phyloP scores from a whole-genome alignment of 1,140 invertebrate species.

The Magallana gigas region DNA sequence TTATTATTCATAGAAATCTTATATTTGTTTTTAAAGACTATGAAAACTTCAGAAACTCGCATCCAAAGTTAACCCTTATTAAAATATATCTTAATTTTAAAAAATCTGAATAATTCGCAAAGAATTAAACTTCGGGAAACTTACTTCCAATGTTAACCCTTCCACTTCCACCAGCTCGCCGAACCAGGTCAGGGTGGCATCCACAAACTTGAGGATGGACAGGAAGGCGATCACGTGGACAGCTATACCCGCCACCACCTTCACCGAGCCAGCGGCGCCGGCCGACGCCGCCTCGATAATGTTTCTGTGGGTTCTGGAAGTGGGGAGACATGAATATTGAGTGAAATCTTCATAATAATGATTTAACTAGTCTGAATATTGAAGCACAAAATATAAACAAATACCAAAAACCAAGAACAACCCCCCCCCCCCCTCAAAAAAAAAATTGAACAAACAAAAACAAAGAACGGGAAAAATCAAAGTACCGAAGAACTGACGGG shows the following conservation, averaged over 20 bases:
- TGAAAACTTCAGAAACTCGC: conserved; percentile 36
- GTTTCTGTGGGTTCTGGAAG: conserved; percentile 86
- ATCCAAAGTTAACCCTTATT: conserved; percentile 64
- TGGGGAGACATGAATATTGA: background rate
- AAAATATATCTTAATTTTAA: too few relatives aligned
- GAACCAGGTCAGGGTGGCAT: conserved; percentile 88
- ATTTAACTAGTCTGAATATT: too few relatives aligned
- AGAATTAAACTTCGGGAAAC: background rate
- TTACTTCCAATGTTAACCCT: conserved; percentile 68
- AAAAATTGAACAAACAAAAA: too few relatives aligned
- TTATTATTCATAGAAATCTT: too few relatives aligned
- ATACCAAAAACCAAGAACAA: too few relatives aligned
- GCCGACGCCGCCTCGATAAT: conserved; percentile 92
- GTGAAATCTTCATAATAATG: too few relatives aligned
- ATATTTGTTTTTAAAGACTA: too few relatives aligned
- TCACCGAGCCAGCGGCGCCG: conserved; percentile 89
- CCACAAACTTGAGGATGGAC: conserved; percentile 90
- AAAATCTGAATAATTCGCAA: too few relatives aligned
- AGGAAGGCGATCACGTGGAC: conserved; percentile 95
- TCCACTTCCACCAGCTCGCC: conserved; percentile 86
- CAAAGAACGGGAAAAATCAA: too few relatives aligned
- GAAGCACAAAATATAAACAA: too few relatives aligned
- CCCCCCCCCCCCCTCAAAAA: too few relatives aligned
- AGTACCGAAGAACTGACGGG: too few relatives aligned
- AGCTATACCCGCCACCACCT: conserved; percentile 90